Conservation (phyloP, 2,888 invertebrate genomes). For the Kuschelorhynchus macadamiae region DNA sequence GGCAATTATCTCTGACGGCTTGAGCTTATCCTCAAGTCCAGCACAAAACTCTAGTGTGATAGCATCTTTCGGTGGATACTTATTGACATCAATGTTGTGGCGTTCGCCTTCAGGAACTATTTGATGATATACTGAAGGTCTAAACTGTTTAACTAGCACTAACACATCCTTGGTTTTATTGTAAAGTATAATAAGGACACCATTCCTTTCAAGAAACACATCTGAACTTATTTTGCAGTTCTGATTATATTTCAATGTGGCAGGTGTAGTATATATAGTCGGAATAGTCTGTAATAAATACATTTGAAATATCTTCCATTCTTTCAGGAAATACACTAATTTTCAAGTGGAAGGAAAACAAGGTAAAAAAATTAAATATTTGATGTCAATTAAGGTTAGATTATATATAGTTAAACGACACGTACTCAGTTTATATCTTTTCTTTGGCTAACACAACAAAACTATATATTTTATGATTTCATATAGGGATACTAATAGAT, state of each 20-base stretch:
- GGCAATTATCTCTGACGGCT: conserved; percentile 81
- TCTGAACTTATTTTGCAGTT: conserved; percentile 83
- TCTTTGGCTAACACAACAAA: no score
- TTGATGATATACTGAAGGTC: conserved; percentile 87
- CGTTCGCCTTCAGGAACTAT: conserved; percentile 72
- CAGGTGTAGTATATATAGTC: conserved; percentile 77
- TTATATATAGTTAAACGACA: no score
- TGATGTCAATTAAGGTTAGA: no score
- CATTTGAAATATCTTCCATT: conserved; percentile 63
- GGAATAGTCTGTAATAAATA: conserved; percentile 63
- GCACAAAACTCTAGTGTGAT: conserved; percentile 93
- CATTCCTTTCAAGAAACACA: conserved; percentile 83
- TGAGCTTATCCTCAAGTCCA: conserved; percentile 88
- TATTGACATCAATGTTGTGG: conserved; percentile 71
- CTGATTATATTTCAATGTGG: conserved; percentile 79
- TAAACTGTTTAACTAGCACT: conserved; percentile 90
- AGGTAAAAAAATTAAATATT: no score
- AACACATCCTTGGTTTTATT: conserved; percentile 82
- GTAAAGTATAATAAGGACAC: conserved; percentile 86
- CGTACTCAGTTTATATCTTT: no score
- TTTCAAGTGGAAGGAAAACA: no score
- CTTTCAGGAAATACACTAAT: no score
- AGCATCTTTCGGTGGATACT: conserved; percentile 79
- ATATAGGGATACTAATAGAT: no score
- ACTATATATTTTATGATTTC: no score